Evolutionary conservation across 1,140 invertebrate genomes (phyloP), one percentile per base, ranked within the genome.

Genomic region (Choristoneura fumiferana): DNA sequence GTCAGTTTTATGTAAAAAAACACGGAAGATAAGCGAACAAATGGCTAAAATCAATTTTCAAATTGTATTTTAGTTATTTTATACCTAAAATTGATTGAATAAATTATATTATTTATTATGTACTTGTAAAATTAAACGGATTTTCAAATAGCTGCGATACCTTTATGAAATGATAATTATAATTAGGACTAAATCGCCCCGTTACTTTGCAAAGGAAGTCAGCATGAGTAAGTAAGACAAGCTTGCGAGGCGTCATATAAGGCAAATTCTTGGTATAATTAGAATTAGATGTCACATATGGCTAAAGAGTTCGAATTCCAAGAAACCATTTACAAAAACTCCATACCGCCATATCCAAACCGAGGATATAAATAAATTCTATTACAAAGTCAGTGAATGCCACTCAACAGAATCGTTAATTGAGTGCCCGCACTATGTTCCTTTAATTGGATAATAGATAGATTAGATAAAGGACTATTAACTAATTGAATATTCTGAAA

Each of bases 391-490:
- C 43, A 8, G 22, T 49, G n/a, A 49, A 29, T 13, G 43, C 22
- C 10, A 1, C 3, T 8, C n/a, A 12, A 12, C 8, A 37, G 18
- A 12, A 12, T 9, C 43, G 17, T 49, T 49, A 49, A 49, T 49
- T 49, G 43, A 14, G 22, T 29, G 18, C 43, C 43, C 43, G 43
- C 43, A 49, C 22, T 29, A 29, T 29, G 43, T 49, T 45, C 18
- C 8, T 49, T 29, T 49, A 49, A 49, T 49, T 49, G 43, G 29
- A 33, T 49, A 49, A 49, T 49, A 18, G 22, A 29, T 29, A 29
- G 43, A 29, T 49, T 33, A 49, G 43, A 49, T 49, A 49, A 49
- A 49, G 18, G 43, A 18, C 43, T 49, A 49, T 49, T 49, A 49
- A 33, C 10, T 49, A 49, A 49, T 49, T 49, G n/a, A 33, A 49